Evolutionary conservation across 2,113 vertebrate species (phyloP).

Genomic region (Mesocricetus auratus): DNA sequence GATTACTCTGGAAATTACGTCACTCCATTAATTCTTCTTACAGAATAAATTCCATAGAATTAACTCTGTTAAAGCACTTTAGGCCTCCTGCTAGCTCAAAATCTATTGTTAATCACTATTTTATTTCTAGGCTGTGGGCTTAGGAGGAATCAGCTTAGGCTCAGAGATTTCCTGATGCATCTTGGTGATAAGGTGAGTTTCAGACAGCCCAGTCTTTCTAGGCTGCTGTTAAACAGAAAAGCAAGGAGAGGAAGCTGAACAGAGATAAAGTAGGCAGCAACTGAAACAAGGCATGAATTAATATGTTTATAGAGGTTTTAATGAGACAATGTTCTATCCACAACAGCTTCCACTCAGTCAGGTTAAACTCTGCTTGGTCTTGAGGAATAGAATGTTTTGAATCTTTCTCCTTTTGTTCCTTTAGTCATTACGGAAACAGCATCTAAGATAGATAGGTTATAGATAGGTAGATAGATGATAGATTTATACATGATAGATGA

Average conservation of each 20-base stretch:
- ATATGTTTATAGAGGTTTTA: not conserved
- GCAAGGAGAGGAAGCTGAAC: not conserved
- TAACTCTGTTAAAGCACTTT: conserved; percentile 50
- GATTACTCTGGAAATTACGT: conserved; percentile 58
- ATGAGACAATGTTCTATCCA: not conserved
- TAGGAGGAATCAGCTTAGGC: not conserved
- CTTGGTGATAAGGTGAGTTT: not conserved
- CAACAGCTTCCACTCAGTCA: not conserved
- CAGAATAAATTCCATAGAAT: conserved; percentile 53
- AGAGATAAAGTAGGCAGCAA: not conserved
- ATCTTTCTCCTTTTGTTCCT: not conserved
- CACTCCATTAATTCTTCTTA: conserved; percentile 54
- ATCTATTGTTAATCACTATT: conserved; percentile 57
- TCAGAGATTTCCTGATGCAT: not conserved
- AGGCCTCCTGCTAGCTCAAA: conserved; percentile 40
- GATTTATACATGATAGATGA: not conserved
- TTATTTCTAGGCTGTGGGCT: conserved; percentile 53
- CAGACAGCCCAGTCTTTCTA: not conserved
- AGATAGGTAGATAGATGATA: not conserved
- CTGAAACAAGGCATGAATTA: not conserved
- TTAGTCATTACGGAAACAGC: not conserved
- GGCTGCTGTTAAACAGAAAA: conserved; percentile 7
- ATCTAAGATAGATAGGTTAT: not conserved
- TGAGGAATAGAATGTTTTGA: conserved; percentile 18
- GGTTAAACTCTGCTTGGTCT: not conserved